Conservation (phyloP, 2,888 invertebrate species). For the Cephonodes hylas region DNA sequence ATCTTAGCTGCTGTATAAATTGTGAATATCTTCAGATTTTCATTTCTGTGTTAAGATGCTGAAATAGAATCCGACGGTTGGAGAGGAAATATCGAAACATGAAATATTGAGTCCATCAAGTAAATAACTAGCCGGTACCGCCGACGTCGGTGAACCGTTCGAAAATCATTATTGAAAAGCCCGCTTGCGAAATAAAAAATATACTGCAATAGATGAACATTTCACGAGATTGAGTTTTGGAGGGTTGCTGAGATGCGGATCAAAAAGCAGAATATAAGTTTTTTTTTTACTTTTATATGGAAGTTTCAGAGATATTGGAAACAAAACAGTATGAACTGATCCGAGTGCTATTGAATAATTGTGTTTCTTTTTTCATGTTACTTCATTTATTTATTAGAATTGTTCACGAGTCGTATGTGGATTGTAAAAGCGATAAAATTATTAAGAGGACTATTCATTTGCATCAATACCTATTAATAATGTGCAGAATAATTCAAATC, state of each 20-base stretch:
- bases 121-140: slow-evolving; percentile 8
- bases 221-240: slow-evolving; percentile 31
- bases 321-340: too few relatives aligned
- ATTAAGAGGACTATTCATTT: too few relatives aligned
- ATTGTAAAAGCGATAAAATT: too few relatives aligned
- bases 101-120: slow-evolving; percentile 27
- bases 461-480: too few relatives aligned
- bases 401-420: too few relatives aligned
- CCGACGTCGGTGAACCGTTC: slow-evolving; percentile 12
- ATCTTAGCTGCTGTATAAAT: neutral
- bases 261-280: neutral
- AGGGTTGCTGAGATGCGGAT: neutral
- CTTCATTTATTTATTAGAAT: too few relatives aligned
- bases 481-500: too few relatives aligned
- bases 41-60: neutral
- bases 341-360: too few relatives aligned
- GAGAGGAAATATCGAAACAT: neutral
- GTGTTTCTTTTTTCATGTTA: too few relatives aligned
- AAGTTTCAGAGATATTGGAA: neutral
- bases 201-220: slow-evolving; percentile 20
- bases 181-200: slow-evolving; percentile 38
- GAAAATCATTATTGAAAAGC: slow-evolving; percentile 46
- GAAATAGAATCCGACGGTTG: neutral
- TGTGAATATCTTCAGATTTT: neutral
- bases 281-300: neutral